These are phyloP conservation scores for Nothocercus nigrocapillus DNA, from an alignment of 2,113 vertebrate genomes.

Conservation along the genomic window DNA sequence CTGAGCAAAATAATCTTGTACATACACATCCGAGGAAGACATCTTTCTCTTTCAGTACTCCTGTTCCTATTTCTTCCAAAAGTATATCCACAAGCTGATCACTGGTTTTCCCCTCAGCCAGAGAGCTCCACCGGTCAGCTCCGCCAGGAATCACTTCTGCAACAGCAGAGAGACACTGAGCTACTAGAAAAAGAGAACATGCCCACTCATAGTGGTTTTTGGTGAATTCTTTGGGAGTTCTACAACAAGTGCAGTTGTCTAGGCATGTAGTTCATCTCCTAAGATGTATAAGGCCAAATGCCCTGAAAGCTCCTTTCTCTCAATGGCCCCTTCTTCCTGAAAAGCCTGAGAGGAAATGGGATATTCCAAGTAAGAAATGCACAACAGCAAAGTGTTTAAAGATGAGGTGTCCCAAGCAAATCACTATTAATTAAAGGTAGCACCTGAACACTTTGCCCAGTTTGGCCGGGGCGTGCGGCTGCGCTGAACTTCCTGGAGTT, in stretches of 20 bases:
- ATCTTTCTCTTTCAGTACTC: slow-evolving; percentile 50
- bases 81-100: slow-evolving; percentile 77
- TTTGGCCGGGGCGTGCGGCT: slow-evolving; percentile 63
- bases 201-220: no score
- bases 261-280: background rate
- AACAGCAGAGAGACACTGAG: background rate
- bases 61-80: slow-evolving; percentile 74
- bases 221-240: background rate
- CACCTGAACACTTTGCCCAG: slow-evolving; percentile 79
- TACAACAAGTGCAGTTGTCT: background rate
- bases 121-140: slow-evolving; percentile 52
- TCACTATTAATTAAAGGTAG: background rate
- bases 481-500: slow-evolving; percentile 66
- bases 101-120: slow-evolving; percentile 76
- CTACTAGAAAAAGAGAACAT: background rate
- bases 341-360: background rate
- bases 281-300: background rate
- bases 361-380: background rate
- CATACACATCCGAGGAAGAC: slow-evolving; percentile 75
- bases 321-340: background rate
- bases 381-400: background rate
- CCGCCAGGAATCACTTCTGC: slow-evolving; percentile 74
- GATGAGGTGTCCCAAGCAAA: background rate
- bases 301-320: background rate
- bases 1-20: background rate